Base-by-base conservation (phyloP, 2,888 invertebrate species). In the Cerceris ruficornis region DNA sequence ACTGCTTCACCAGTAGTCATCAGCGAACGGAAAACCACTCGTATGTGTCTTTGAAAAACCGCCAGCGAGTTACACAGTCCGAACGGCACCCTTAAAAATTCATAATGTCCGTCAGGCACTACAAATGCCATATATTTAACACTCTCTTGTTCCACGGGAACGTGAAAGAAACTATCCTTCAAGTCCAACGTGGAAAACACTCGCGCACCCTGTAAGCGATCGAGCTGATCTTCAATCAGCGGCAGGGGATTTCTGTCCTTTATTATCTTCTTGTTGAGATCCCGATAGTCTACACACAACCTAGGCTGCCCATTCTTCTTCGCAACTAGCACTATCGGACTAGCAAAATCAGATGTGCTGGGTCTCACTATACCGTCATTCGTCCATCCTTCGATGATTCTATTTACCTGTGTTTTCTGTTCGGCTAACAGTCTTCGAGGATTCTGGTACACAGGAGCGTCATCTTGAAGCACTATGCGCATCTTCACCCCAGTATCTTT, bases 151-250 rank as follows among this genome's bases (percentile, higher is more conserved):
- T 28, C 28, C 28, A 28, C 28, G 28, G 28, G 28, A 28, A 89
- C 88, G 49, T 89, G 88, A 17, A 86, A 88, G 65, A 88, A 88
- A 41, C 85, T 85, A 28, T 85, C 84, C 72, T 80, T 76, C 42
- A 62, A 5, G 41, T 61, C 50, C n/a, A 62, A 55, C 14, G 50
- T 50, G n/a, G 58, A 58, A 14, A 50, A 67, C 6, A 58, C 11
- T 1, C 0, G 2, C 2, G 50, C 15, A 46, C n/a, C 66, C 39
- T 57, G 39, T 7, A 66, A 15, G 2, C 1, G 15, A 54, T 54
- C 14, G 9, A 64, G n/a, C 42, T 54, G 42, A 7, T 64, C 64
- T 14, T 64, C 54, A 39, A 64, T 54, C 11, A 64, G 11, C 8
- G 64, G 64, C 9, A 64, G n/a, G 7, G 54, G 64, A 15, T 42